phyloP scores from a whole-genome alignment of 2,797 vertebrate species.

The Balearica regulorum region DNA sequence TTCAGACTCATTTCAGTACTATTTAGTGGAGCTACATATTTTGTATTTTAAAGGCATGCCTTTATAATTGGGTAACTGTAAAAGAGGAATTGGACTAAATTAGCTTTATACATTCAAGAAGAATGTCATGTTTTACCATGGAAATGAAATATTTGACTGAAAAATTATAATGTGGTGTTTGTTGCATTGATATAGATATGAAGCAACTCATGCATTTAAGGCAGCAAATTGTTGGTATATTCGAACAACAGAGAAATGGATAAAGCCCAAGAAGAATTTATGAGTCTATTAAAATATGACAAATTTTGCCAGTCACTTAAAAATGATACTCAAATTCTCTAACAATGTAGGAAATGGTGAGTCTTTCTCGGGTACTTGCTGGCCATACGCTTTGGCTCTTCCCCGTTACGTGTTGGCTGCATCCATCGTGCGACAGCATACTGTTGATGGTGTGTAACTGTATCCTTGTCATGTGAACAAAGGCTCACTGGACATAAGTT shows the following conservation, averaged over 20 bases:
- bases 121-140: background rate
- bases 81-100: conserved; percentile 7
- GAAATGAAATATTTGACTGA: background rate
- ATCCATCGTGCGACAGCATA: background rate
- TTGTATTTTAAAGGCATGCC: background rate
- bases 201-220: background rate
- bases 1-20: background rate
- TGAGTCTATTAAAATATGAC: background rate
- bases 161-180: background rate
- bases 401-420: background rate
- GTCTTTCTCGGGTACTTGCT: background rate
- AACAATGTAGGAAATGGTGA: background rate
- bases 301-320: background rate
- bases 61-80: background rate
- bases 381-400: background rate
- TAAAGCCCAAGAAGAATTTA: background rate
- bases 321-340: background rate
- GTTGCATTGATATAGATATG: background rate
- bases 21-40: background rate
- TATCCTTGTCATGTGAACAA: background rate
- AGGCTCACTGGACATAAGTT: background rate
- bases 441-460: background rate
- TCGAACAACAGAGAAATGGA: background rate
- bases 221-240: background rate
- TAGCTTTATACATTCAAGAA: background rate